Conservation (phyloP, 2,113 vertebrate genomes). For the Syrmaticus mikado region DNA sequence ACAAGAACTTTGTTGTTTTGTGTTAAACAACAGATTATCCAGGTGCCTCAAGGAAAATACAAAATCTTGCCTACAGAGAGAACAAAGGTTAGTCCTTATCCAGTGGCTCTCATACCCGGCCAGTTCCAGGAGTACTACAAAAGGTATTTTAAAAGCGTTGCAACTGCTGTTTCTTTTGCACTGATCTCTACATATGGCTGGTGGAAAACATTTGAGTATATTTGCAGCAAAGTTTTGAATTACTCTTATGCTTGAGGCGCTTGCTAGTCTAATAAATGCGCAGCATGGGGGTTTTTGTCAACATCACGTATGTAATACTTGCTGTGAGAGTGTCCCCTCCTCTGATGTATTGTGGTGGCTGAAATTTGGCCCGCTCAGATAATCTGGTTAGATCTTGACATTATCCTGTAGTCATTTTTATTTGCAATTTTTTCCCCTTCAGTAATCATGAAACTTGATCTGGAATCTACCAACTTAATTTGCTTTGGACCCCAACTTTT, state of each 20-base stretch:
- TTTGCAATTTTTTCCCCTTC: too few species aligned
- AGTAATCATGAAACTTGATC: too few species aligned
- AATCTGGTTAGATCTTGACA: too few species aligned
- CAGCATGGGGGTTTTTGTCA: background rate
- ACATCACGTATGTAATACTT: background rate
- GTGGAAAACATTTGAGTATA: background rate
- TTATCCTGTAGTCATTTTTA: too few species aligned
- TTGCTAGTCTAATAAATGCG: background rate
- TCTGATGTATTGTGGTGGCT: background rate
- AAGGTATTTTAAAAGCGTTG: constrained; percentile 79
- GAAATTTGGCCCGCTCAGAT: background rate
- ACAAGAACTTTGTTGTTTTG: background rate
- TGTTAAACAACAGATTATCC: constrained; percentile 87
- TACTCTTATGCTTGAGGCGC: background rate
- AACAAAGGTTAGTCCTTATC: constrained; percentile 93
- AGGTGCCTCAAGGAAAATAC: constrained; percentile 96
- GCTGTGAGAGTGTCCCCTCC: background rate
- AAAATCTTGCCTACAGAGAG: constrained; percentile 91
- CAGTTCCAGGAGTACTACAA: constrained; percentile 99
- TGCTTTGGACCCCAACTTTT: too few species aligned
- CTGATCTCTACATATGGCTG: background rate
- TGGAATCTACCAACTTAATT: too few species aligned
- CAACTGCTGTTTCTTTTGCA: background rate
- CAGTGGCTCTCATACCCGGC: constrained; percentile 97
- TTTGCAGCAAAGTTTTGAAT: background rate